Evolutionary conservation across 2,888 invertebrate genomes (phyloP).

Genomic region (Pammene aurita): DNA sequence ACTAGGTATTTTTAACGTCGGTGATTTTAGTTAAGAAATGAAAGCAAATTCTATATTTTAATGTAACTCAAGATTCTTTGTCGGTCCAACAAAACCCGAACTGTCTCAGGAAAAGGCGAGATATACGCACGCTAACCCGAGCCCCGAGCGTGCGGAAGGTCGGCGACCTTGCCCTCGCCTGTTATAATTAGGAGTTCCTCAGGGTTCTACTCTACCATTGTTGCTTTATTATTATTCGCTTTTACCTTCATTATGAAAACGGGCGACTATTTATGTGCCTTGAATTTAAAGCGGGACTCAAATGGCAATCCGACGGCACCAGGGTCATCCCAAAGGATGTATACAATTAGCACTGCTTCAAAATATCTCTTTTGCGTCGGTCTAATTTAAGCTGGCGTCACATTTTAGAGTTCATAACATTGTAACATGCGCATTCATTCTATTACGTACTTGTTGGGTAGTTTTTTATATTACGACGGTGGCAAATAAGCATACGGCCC

Average conservation of each 20-base stretch:
- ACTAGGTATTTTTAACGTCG: no score
- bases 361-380: conserved; percentile 16
- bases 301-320: conserved; percentile 1
- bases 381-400: conserved; percentile 18
- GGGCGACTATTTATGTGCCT: not conserved
- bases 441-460: no score
- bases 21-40: no score
- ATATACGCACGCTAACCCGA: conserved; percentile 24
- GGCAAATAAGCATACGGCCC: no score
- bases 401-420: conserved; percentile 9
- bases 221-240: conserved; percentile 20
- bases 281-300: conserved; percentile 4
- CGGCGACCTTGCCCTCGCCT: conserved; percentile 62
- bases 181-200: conserved; percentile 40
- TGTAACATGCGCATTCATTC: not conserved
- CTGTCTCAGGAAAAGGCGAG: conserved; percentile 6
- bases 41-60: no score
- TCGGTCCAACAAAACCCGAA: conserved; percentile 4
- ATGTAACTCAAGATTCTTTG: not conserved
- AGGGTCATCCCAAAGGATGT: not conserved
- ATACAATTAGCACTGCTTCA: conserved; percentile 23
- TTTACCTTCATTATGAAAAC: conserved; percentile 15
- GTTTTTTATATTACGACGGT: no score
- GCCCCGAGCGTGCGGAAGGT: conserved; percentile 57
- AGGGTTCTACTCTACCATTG: conserved; percentile 17